Percentiles rank a stretch among this genome's conserved stretches.
Evolutionary conservation across 2,888 invertebrate genomes (phyloP).

Genomic region (Tetheella fluctuosa): DNA sequence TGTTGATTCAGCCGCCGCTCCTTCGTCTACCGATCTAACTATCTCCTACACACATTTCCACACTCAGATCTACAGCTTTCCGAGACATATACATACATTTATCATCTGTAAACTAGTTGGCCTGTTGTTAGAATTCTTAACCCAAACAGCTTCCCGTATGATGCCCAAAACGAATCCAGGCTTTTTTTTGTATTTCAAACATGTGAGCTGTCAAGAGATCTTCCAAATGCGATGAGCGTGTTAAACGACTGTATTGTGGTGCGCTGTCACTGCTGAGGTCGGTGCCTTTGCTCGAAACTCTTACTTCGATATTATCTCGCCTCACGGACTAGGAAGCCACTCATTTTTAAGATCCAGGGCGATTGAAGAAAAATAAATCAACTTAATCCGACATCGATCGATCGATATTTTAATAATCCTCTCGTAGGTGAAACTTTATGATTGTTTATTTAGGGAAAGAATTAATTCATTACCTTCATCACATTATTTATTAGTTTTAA

Average conservation of each 20-base stretch:
- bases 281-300: conserved; percentile 64
- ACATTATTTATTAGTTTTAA: neutral
- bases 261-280: conserved; percentile 68
- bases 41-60: conserved; percentile 19
- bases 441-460: conserved; percentile 28
- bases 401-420: conserved; percentile 45
- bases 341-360: conserved; percentile 45
- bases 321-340: conserved; percentile 62
- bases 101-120: conserved; percentile 35
- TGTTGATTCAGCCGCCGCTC: conserved; percentile 66
- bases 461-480: neutral
- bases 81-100: conserved; percentile 27
- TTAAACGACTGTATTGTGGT: conserved; percentile 80
- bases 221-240: conserved; percentile 78
- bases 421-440: conserved; percentile 30
- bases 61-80: conserved; percentile 22
- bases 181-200: conserved; percentile 43
- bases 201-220: conserved; percentile 73
- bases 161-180: conserved; percentile 49
- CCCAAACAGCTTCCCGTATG: conserved; percentile 29
- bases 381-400: conserved; percentile 58
- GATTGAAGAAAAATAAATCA: conserved; percentile 43
- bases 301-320: conserved; percentile 65
- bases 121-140: conserved; percentile 20
- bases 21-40: conserved; percentile 36